Evolutionary conservation across 2,797 vertebrate species (phyloP).

Genomic region (Melanotaenia pygmaea): DNA sequence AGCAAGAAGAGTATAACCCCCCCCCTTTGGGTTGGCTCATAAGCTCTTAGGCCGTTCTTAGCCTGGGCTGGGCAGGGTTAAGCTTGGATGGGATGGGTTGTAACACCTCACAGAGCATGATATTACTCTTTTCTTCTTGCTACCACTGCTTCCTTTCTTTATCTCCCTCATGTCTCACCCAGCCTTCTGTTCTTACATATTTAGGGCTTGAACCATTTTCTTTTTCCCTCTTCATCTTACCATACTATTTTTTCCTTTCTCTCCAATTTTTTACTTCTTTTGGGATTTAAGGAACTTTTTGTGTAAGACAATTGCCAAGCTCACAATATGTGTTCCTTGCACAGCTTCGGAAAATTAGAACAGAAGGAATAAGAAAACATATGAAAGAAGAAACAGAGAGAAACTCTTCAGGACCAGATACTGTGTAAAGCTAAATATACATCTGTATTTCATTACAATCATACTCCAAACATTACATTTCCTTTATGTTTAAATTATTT

Average conservation of each 20-base stretch:
- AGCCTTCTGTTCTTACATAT: constrained; percentile 30
- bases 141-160: constrained; percentile 47
- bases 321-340: constrained; percentile 77
- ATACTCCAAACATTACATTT: constrained; percentile 83
- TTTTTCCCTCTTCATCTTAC: constrained; percentile 40
- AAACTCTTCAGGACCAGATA: constrained; percentile 62
- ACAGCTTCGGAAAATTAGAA: constrained; percentile 69
- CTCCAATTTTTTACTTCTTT: constrained; percentile 48
- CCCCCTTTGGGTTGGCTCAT: constrained; percentile 69
- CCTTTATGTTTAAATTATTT: constrained; percentile 86
- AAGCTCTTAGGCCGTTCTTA: constrained; percentile 52
- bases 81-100: constrained; percentile 31
- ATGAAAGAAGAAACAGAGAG: constrained; percentile 59
- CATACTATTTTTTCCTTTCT: constrained; percentile 19
- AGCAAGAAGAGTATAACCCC: constrained; percentile 64
- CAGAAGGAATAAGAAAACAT: constrained; percentile 78
- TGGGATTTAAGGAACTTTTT: constrained; percentile 63
- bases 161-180: constrained; percentile 26
- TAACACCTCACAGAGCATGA: constrained; percentile 51
- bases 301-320: constrained; percentile 70
- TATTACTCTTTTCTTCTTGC: constrained; percentile 41
- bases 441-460: constrained; percentile 85
- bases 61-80: constrained; percentile 43
- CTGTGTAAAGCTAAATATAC: constrained; percentile 79
- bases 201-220: constrained; percentile 32